Percentiles rank a stretch among this genome's conserved stretches.
Conservation (phyloP, 2,113 vertebrate genomes). For the Neotoma lepida region DNA sequence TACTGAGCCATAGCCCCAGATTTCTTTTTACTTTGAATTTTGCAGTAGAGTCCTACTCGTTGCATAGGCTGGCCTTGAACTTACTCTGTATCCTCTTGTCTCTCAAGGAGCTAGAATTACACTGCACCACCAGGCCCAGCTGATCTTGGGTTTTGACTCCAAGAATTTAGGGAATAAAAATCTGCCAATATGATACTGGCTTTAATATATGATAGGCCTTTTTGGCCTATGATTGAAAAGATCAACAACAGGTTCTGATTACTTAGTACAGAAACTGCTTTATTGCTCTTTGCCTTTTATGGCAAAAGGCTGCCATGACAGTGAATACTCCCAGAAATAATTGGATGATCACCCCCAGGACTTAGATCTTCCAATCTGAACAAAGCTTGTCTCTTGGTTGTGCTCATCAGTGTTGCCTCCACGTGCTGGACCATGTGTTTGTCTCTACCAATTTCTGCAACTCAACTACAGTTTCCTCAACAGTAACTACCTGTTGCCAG, state of each 20-base stretch:
- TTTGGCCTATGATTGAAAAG: neutral
- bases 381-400: neutral
- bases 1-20: neutral
- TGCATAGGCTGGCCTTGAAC: neutral
- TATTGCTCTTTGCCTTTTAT: neutral
- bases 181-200: neutral
- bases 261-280: neutral
- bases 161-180: neutral
- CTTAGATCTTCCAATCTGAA: neutral
- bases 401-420: neutral
- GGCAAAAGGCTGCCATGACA: neutral
- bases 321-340: neutral
- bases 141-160: neutral
- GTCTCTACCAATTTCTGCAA: neutral
- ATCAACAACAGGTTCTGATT: neutral
- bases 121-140: neutral
- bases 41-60: neutral
- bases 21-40: neutral
- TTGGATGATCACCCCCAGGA: neutral
- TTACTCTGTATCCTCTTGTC: neutral
- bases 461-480: neutral
- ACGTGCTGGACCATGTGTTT: neutral
- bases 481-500: neutral
- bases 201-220: neutral
- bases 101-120: neutral